Evolutionary conservation across 2,797 vertebrate genomes (phyloP), one percentile per base, ranked within the genome.

Genomic region (Arctocebus calabarensis): DNA sequence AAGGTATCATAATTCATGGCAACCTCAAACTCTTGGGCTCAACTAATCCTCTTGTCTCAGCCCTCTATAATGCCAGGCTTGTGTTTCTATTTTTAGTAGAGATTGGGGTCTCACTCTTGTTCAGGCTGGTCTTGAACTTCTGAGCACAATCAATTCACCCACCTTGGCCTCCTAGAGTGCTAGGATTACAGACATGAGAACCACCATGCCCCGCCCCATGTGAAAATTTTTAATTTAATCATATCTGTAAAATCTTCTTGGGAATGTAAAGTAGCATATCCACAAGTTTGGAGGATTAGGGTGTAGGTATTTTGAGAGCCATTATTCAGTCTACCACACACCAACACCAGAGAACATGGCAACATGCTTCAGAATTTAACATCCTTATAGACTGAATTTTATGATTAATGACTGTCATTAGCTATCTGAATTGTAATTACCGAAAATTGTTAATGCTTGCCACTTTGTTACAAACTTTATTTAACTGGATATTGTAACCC

Each of bases 361-460:
- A 16, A 13, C 57, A 48, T 75, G 6, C n/a, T 92, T 94, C 64
- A 88, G 73, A 92, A 88, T 40, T 84, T 29, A 85, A 90, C 37
- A 48, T 79, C 85, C 90, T 74, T 75, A 29, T 55, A 74, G n/a
- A 62, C 40, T 34, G 23, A 78, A 78, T 79, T 79, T 96, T 45
- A 57, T 94, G 73, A 94, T 88, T 64, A 90, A 94, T 83, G 88
- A 92, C 43, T 86, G 61, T 85, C 22, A 91, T 66, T 90, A 94
- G 29, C 68, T 75, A 19, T 45, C 83, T 94, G 4, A 64, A 66
- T 79, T 88, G 34, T 66, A 97, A 90, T 86, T 92, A 92, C 32
- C 77, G 45, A 84, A 88, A 29, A 75, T 7, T 83, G 37, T 91
- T 71, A 85, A 94, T 85, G 25, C 8, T 90, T 92, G 77, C 23